Evolutionary conservation across 2,113 vertebrate genomes (phyloP).

Genomic region (Scophthalmus maximus): DNA sequence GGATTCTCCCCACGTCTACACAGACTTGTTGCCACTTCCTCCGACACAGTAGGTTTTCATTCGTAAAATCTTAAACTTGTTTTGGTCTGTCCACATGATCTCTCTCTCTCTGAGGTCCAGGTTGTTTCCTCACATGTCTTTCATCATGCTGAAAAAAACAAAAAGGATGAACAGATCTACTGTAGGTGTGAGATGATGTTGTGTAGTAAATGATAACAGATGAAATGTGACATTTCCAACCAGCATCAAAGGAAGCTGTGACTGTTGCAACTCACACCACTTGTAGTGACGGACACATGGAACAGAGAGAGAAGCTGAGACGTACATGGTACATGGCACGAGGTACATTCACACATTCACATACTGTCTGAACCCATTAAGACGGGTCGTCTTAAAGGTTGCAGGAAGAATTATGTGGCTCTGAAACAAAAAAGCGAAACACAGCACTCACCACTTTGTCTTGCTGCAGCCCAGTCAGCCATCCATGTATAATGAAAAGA

Average conservation of each 20-base stretch:
- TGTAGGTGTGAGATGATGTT: background rate
- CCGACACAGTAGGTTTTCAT: background rate
- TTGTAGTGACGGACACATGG: slow-evolving; percentile 3
- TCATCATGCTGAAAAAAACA: background rate
- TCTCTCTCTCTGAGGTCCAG: background rate
- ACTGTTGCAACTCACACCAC: background rate
- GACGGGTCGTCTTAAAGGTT: slow-evolving; percentile 36
- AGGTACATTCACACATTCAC: slow-evolving; percentile 20
- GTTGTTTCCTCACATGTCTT: background rate
- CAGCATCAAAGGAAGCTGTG: background rate
- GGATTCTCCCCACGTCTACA: background rate
- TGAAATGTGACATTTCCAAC: background rate
- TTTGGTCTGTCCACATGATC: background rate
- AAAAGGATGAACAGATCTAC: background rate
- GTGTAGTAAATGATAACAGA: background rate
- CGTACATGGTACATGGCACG: background rate
- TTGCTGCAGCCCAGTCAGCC: slow-evolving; percentile 74
- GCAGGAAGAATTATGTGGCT: slow-evolving; percentile 31
- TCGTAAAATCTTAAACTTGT: background rate
- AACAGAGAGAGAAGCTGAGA: slow-evolving; percentile 15
- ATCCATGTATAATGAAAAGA: slow-evolving; percentile 60
- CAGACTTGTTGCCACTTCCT: background rate
- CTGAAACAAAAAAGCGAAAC: slow-evolving; percentile 25
- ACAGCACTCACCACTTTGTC: slow-evolving; percentile 80
- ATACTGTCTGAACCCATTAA: slow-evolving; percentile 10